phyloP scores from a whole-genome alignment of 2,113 vertebrate genomes.

The Alethe castanea region DNA sequence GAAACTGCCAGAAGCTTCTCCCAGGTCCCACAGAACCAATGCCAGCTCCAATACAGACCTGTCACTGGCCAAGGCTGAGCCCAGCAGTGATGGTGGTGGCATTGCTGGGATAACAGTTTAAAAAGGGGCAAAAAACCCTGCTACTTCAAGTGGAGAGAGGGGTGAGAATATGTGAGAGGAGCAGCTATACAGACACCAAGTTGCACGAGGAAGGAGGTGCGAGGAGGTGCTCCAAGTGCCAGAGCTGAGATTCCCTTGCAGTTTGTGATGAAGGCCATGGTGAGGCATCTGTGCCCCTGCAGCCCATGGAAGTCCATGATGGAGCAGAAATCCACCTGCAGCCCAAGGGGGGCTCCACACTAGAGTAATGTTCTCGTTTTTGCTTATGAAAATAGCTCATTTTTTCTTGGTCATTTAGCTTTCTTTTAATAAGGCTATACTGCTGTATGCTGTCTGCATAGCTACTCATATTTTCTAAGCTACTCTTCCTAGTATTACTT shows the following conservation, averaged over 20 bases:
- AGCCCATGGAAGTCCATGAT: not conserved
- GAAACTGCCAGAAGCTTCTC: not conserved
- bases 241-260: not conserved
- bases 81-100: not conserved
- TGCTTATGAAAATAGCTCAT: not conserved
- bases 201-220: rapidly evolving
- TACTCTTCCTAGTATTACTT: not conserved
- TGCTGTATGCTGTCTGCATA: not conserved
- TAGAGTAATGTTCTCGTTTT: not conserved
- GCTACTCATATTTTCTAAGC: not conserved
- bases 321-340: not conserved
- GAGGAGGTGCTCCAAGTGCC: not conserved
- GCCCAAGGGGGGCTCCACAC: not conserved
- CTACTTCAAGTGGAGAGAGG: not conserved
- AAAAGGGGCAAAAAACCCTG: not conserved
- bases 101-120: not conserved
- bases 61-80: not conserved
- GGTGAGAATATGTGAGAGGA: not conserved
- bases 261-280: too few species aligned
- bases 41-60: not conserved
- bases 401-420: not conserved
- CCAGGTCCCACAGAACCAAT: not conserved
- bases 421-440: not conserved
- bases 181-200: not conserved
- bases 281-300: not conserved